Base-by-base conservation (phyloP, 2,888 invertebrate genomes). In the Myathropa florea region DNA sequence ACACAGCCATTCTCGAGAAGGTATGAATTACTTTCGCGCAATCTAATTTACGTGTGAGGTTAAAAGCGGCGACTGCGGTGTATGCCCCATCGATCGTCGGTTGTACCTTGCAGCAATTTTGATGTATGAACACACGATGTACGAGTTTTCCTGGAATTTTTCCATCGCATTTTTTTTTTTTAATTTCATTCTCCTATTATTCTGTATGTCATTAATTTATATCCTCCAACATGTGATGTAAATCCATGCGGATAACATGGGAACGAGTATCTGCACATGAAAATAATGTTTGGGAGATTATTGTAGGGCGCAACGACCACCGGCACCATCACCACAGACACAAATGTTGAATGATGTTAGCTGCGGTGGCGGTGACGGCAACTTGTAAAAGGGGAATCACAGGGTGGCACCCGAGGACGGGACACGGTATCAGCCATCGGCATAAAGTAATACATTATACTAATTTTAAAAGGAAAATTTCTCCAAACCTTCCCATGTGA, bases 401-500 rank as follows among this genome's bases (percentile, higher is more conserved):
- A 63, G 70, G 30, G 57, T 12, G 80, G 39, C 33, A 64, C 30
- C 57, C 30, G 26, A 60, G 65, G 46, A 57, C 46, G 26, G 30
- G 63, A 18, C 28, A 75, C 18, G 67, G 57, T 70, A 64, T 82
- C 78, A 79, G 77, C 85, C 81, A 85, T 85, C 81, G 85, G 85
- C 85, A 85, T 82, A 78, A 81, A 73, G 81, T 82, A 85, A 81
- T 81, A 85, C 85, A 85, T 85, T 81, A 85, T 85, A 85, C 72
- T 85, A 85, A 85, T 81, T 85, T 85, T 85, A 77, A 73, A 73
- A 77, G 77, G 73, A 81, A 81, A 82, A 72, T 60, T 73, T 18
- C 60, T 80, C 57, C 53, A 79, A 79, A 65, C 55, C 55, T 63
- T 55, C 26, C 10, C 46, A 7, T 7, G 46, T 46, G n/a, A n/a